phyloP scores from a whole-genome alignment of 2,888 invertebrate genomes.

The Bombylius major region DNA sequence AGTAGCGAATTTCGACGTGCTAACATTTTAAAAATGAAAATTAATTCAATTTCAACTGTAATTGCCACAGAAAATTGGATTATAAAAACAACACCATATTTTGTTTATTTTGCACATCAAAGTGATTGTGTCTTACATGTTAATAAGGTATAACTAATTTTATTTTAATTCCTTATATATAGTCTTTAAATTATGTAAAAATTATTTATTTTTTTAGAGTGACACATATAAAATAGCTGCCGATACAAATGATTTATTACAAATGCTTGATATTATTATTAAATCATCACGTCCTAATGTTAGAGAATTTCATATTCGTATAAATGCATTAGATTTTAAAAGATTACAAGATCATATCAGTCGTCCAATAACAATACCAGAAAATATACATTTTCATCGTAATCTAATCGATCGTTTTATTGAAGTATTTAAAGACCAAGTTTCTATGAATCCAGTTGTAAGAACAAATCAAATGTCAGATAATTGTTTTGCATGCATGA shows the following conservation, averaged over 20 bases:
- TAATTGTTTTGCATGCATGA: conserved; percentile 82
- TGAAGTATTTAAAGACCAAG: conserved; percentile 65
- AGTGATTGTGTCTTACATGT: conserved; percentile 63
- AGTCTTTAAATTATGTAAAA: background rate
- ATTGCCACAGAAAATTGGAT: conserved; percentile 80
- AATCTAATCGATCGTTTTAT: conserved; percentile 73
- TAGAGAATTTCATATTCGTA: conserved; percentile 51
- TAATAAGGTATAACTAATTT: conserved; percentile 39
- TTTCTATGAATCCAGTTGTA: conserved; percentile 54
- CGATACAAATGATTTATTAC: conserved; percentile 55
- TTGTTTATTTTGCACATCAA: conserved; percentile 63
- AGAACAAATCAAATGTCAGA: conserved; percentile 52
- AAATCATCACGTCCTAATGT: conserved; percentile 49
- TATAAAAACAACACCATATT: conserved; percentile 66
- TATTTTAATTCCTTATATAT: background rate
- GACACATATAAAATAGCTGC: conserved; percentile 59
- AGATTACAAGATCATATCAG: conserved; percentile 60
- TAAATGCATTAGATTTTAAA: conserved; percentile 65
- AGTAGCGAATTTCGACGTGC: conserved; percentile 61
- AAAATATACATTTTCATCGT: conserved; percentile 60
- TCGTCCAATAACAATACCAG: conserved; percentile 53
- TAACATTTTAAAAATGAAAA: conserved; percentile 56
- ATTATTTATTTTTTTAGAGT: conserved; percentile 35
- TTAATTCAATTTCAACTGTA: conserved; percentile 55
- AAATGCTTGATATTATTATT: conserved; percentile 72